Evolutionary conservation across 2,113 vertebrate species (phyloP), one percentile per base, ranked within the genome.

Genomic region (Hypocryptadius cinnamomeus): DNA sequence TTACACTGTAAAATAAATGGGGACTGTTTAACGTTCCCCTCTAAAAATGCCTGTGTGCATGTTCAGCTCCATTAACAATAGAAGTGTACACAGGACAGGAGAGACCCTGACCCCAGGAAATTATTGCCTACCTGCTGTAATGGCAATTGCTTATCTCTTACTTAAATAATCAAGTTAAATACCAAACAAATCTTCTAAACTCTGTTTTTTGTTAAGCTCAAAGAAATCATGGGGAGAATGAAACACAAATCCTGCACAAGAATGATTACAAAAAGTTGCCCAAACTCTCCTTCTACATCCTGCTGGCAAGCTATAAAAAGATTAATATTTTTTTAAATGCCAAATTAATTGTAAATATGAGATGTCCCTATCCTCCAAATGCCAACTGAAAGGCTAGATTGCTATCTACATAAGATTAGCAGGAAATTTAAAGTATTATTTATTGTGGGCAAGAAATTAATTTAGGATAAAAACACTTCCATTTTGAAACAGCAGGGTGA

Each of bases 1-100:
- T 96, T 96, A 71, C 94, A 88, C 88, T 96, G 94, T 93, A 94
- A 94, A 96, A 96, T 93, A 94, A 94, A 90, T 94, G 79, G 53
- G 53, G 40, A 79, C 45, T 96, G 87, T 96, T 96, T 94, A 93
- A 95, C 92, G 80, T 96, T 96, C 90, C 53, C 93, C 86, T 96
- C 92, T 89, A 45, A 94, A 92, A 90, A 53, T 61, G 90, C 72
- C 72, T 92, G 87, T 90, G 87, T 94, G 71, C 90, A 68, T 40
- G 90, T 94, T 95, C 85, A 81, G 79, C 73, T 89, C 84, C 84
- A 76, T 94, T 93, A 95, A 88, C 76, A 91, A 64, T 70, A 87
- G 24, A 57, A 48, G 25, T 90, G 56, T 73, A 79, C 11, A 15
- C 30, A 90, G 63, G 79, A 48, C 74, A 92, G 65, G 81, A 95